These are phyloP conservation scores for Palythoa grandiflora DNA, from an alignment of 92 coral and sea anemone genomes.

Conservation along the genomic window DNA sequence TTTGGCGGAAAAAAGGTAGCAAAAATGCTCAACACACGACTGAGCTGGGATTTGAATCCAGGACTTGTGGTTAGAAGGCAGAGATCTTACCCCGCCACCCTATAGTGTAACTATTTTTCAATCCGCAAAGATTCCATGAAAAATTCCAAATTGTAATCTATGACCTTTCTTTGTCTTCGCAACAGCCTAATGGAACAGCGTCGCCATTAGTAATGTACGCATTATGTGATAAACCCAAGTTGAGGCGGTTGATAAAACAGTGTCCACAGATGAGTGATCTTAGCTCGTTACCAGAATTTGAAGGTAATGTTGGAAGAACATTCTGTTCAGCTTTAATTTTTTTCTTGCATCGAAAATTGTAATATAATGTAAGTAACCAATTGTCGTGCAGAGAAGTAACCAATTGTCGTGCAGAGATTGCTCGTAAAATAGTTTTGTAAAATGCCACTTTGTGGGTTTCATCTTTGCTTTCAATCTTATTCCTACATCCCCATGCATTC, in stretches of 20 bases:
- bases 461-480: no score
- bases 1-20: no score
- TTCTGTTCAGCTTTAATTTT: no score
- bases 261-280: not conserved
- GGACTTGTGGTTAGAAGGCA: no score
- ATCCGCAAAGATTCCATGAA: no score
- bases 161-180: not conserved
- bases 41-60: no score
- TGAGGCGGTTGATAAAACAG: not conserved
- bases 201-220: not conserved
- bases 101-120: no score
- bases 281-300: not conserved
- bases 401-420: not conserved
- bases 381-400: not conserved
- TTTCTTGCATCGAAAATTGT: not conserved
- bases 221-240: not conserved
- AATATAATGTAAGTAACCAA: not conserved
- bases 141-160: not conserved
- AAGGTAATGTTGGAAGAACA: not conserved
- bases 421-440: not conserved
- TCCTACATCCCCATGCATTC: no score
- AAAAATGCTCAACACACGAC: no score
- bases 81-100: no score
- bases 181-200: not conserved
- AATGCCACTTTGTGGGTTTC: no score